Evolutionary conservation across 2,797 vertebrate species (phyloP).

Genomic region (Adrianichthys oophorus): DNA sequence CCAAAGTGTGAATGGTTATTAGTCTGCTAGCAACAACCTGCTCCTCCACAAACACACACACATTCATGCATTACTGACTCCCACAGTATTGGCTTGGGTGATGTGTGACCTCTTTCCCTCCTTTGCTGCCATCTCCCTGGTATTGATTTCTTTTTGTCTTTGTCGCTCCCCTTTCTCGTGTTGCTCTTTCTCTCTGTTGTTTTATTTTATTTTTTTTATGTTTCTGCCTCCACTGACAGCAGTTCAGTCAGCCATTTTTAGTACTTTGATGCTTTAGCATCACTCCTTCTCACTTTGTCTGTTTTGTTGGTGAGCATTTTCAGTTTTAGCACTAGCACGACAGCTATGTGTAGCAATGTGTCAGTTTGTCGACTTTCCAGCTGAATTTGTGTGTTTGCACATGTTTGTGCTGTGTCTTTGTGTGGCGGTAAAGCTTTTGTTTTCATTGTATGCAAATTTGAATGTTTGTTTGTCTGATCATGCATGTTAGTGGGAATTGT

Average conservation of each 20-base stretch:
- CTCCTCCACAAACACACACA: conserved; percentile 41
- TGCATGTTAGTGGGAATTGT: conserved; percentile 20
- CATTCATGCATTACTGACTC: conserved; percentile 33
- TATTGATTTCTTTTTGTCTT: conserved; percentile 72
- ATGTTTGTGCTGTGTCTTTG: conserved; percentile 6
- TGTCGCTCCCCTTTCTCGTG: conserved; percentile 41
- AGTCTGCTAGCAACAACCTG: conserved; percentile 62
- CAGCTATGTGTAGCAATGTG: not conserved
- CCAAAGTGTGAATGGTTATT: conserved; percentile 69
- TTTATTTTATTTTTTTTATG: conserved; percentile 14
- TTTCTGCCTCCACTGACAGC: conserved; percentile 28
- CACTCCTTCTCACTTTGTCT: conserved; percentile 17
- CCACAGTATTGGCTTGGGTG: conserved; percentile 60
- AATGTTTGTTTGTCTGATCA: conserved; percentile 20
- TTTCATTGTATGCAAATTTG: conserved; percentile 15
- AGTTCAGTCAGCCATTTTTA: conserved; percentile 13
- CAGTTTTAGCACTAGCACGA: not conserved
- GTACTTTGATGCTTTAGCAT: conserved; percentile 9
- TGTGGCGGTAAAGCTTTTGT: conserved; percentile 17
- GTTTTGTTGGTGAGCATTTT: conserved; percentile 7
- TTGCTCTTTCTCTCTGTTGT: conserved; percentile 33
- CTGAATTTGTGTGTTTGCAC: conserved; percentile 4
- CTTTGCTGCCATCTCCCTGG: conserved; percentile 65
- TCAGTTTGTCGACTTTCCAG: conserved; percentile 2
- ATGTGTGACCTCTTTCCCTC: conserved; percentile 76